Percentiles rank a stretch among this genome's conserved stretches.
These are phyloP conservation scores for Salvelinus alpinus DNA, from an alignment of 2,113 vertebrate species.

Conservation along the genomic window DNA sequence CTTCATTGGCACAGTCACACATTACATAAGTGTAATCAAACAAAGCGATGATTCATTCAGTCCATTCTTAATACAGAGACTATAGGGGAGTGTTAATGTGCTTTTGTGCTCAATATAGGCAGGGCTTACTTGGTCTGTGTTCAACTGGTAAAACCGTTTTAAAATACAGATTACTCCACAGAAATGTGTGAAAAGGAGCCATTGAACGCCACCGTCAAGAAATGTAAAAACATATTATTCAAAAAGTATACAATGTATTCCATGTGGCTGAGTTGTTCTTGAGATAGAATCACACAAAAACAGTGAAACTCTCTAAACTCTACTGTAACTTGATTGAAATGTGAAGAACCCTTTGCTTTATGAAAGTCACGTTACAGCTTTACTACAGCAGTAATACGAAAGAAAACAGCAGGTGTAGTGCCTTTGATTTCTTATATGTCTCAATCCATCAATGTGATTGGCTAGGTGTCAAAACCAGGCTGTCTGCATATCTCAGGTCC, in stretches of 20 bases:
- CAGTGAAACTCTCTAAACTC: conserved; percentile 9
- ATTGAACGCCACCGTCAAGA: neutral
- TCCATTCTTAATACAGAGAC: no score
- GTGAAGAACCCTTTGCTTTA: conserved; percentile 22
- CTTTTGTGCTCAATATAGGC: conserved; percentile 68
- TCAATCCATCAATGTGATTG: no score
- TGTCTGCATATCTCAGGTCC: no score
- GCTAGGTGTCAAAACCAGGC: no score
- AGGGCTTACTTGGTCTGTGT: conserved; percentile 57
- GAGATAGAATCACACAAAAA: conserved; percentile 35
- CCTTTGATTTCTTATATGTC: no score
- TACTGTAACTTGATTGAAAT: conserved; percentile 11
- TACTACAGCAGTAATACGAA: conserved; percentile 19
- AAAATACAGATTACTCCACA: neutral
- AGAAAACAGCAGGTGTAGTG: conserved; percentile 25
- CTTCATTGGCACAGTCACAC: no score
- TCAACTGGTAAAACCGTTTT: neutral
- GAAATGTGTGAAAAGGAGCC: no score
- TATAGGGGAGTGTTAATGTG: conserved; percentile 20
- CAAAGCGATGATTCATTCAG: no score
- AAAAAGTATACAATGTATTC: conserved; percentile 19
- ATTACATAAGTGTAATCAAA: no score
- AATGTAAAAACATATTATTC: conserved; percentile 46
- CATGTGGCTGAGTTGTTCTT: conserved; percentile 26
- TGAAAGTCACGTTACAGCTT: conserved; percentile 19